phyloP scores from a whole-genome alignment of 2,797 vertebrate species.

The Poecilia gillii region DNA sequence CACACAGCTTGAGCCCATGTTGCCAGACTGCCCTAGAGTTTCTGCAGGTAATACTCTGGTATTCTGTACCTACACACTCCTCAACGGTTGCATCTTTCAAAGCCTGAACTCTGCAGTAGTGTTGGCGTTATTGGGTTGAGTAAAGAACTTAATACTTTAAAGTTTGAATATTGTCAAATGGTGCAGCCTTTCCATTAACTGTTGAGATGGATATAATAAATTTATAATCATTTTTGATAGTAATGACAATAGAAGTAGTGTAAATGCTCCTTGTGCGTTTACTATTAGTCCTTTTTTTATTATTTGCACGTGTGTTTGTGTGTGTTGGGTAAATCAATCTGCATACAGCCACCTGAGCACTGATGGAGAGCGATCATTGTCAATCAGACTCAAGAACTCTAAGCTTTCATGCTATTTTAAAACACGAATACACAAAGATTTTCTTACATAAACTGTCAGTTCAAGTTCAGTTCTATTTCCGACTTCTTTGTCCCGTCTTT shows the following conservation, averaged over 20 bases:
- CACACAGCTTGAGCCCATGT: slow-evolving; percentile 91
- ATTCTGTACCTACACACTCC: slow-evolving; percentile 7
- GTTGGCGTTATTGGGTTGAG: neutral
- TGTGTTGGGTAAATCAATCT: neutral
- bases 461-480: slow-evolving; percentile 49
- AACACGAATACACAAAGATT: slow-evolving; percentile 35
- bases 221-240: neutral
- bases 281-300: neutral
- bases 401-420: slow-evolving; percentile 52
- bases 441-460: slow-evolving; percentile 33
- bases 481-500: slow-evolving; percentile 46
- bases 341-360: neutral
- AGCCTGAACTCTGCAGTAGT: too few relatives aligned
- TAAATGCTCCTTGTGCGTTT: neutral
- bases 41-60: slow-evolving; percentile 89
- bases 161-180: neutral
- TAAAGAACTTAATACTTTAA: neutral
- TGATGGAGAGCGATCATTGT: slow-evolving; percentile 49
- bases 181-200: neutral
- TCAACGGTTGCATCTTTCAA: neutral
- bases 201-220: neutral
- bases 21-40: slow-evolving; percentile 93
- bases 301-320: neutral
- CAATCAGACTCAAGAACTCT: slow-evolving; percentile 36
- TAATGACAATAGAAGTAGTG: neutral